phyloP scores from a whole-genome alignment of 2,888 invertebrate species.

The Hesperia comma region DNA sequence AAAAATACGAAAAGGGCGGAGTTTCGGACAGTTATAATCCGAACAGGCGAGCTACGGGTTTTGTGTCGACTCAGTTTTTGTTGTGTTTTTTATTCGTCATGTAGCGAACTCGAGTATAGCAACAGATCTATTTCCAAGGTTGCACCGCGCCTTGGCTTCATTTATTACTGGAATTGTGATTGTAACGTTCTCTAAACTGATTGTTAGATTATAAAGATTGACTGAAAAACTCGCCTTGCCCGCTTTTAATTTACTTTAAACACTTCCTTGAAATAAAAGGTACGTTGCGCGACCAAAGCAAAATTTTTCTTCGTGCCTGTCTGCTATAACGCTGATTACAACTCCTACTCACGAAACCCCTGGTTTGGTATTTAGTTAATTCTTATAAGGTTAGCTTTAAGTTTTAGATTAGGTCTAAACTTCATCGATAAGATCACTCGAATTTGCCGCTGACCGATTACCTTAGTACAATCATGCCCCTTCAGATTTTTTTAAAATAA shows the following conservation, averaged over 20 bases:
- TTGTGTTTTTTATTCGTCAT: slow-evolving; percentile 65
- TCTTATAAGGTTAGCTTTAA: slow-evolving; percentile 55
- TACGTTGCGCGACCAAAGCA: slow-evolving; percentile 52
- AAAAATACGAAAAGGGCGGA: slow-evolving; percentile 68
- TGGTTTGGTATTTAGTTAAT: slow-evolving; percentile 60
- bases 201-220: slow-evolving; percentile 61
- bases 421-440: slow-evolving; percentile 46
- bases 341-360: slow-evolving; percentile 67
- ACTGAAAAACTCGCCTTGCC: slow-evolving; percentile 59
- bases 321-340: slow-evolving; percentile 69
- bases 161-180: slow-evolving; percentile 62
- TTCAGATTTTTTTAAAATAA: slow-evolving; percentile 3
- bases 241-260: slow-evolving; percentile 65
- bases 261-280: slow-evolving; percentile 71
- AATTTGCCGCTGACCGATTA: slow-evolving; percentile 39
- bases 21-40: slow-evolving; percentile 74
- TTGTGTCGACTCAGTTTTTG: slow-evolving; percentile 67
- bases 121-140: slow-evolving; percentile 77
- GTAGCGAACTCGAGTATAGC: slow-evolving; percentile 61
- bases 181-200: slow-evolving; percentile 61
- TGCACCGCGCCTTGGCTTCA: slow-evolving; percentile 58
- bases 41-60: slow-evolving; percentile 62
- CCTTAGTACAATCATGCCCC: not conserved
- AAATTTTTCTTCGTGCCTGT: slow-evolving; percentile 71
- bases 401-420: slow-evolving; percentile 48